phyloP scores from a whole-genome alignment of 37 sponge, comb jelly and placozoan genomes.

The Beroe forskalii region DNA sequence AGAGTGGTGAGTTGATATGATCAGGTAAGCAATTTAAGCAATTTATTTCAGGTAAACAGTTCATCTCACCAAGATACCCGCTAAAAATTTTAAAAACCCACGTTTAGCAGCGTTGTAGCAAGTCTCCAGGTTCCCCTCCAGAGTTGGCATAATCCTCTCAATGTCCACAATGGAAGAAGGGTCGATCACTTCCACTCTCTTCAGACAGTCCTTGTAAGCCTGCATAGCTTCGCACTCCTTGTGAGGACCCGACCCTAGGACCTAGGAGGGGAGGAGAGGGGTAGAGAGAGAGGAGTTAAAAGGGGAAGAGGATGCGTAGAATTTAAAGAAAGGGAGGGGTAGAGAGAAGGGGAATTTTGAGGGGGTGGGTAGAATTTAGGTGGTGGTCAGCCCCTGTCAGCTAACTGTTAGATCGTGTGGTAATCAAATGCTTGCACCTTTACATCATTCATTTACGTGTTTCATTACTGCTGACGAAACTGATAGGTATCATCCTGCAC shows the following conservation, averaged over 20 bases:
- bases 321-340: neutral
- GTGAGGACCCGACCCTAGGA: neutral
- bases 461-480: no score
- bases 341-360: neutral
- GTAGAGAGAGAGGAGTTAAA: no score
- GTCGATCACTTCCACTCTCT: neutral
- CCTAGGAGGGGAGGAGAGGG: neutral
- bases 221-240: slow-evolving; percentile 2
- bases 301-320: no score
- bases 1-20: neutral
- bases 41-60: no score
- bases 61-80: no score
- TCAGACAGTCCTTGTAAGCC: slow-evolving; percentile 39
- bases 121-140: neutral
- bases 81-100: neutral
- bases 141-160: slow-evolving; percentile 9
- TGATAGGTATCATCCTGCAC: no score
- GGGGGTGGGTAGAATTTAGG: no score
- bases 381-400: no score
- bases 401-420: no score
- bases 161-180: neutral
- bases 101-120: neutral
- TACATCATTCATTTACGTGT: no score
- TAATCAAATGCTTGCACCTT: no score
- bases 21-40: neutral